Evolutionary conservation across 2,113 vertebrate genomes (phyloP).

Genomic region (Notothenia coriiceps): DNA sequence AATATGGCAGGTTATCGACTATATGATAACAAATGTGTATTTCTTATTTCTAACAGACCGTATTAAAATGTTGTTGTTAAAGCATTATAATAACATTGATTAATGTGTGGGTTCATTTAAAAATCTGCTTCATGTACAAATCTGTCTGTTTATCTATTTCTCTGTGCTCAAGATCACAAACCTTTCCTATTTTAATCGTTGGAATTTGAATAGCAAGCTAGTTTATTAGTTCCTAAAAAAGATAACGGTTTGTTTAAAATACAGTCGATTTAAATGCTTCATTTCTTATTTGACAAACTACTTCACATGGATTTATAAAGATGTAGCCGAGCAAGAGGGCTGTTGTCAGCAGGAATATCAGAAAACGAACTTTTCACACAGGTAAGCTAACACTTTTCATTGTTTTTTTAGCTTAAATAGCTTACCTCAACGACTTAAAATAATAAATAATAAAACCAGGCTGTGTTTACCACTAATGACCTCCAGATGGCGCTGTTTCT

Average conservation of each 20-base stretch:
- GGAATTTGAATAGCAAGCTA: background rate
- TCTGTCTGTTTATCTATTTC: background rate
- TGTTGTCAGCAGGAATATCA: no score
- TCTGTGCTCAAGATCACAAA: conserved; percentile 29
- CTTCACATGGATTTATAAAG: no score
- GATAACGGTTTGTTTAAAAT: background rate
- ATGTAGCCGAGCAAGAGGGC: no score
- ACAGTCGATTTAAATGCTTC: background rate
- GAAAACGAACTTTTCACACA: no score
- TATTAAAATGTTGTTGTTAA: background rate
- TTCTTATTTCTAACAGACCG: no score
- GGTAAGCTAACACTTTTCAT: no score
- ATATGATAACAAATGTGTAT: background rate
- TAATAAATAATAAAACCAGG: background rate
- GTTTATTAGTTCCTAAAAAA: background rate
- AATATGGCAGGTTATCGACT: no score
- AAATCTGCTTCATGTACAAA: background rate
- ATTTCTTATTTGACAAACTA: no score
- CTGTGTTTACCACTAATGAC: conserved; percentile 1
- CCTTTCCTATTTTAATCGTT: background rate
- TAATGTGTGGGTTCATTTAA: background rate
- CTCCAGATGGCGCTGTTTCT: conserved; percentile 61
- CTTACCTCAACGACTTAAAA: no score
- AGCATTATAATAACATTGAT: background rate
- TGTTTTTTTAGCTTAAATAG: background rate